Evolutionary conservation across 2,113 vertebrate species (phyloP).

Genomic region (Promerops cafer): DNA sequence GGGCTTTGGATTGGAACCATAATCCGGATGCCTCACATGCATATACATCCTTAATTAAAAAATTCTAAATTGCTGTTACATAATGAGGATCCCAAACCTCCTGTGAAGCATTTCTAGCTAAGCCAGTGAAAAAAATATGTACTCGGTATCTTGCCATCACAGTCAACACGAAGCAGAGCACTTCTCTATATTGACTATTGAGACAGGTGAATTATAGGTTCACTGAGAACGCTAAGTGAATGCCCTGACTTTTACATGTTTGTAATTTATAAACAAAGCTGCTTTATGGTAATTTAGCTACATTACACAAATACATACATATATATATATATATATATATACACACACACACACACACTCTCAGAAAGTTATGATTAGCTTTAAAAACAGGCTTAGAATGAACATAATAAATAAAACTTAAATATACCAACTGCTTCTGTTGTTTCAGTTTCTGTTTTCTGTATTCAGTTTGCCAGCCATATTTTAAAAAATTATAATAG

Average conservation of each 20-base stretch:
- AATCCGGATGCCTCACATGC: background rate
- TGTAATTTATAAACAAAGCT: background rate
- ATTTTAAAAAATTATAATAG: background rate
- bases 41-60: slow-evolving; percentile 26
- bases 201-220: background rate
- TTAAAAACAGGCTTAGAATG: slow-evolving; percentile 3
- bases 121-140: background rate
- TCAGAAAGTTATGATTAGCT: background rate
- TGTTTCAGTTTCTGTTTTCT: background rate
- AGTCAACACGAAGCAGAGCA: background rate
- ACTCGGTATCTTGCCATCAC: background rate
- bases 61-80: slow-evolving; percentile 24
- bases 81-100: slow-evolving; percentile 38
- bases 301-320: background rate
- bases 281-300: background rate
- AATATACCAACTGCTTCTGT: background rate
- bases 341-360: background rate
- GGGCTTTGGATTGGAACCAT: slow-evolving; percentile 30
- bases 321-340: background rate
- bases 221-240: background rate
- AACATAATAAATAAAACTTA: background rate
- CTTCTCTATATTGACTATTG: background rate
- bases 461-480: background rate
- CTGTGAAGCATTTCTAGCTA: slow-evolving; percentile 18
- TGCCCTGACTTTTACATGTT: background rate